A percentile compares a stretch with the other conserved stretches of the same genome.
These are phyloP conservation scores for Eolophus roseicapilla DNA, from an alignment of 2,113 vertebrate species.

Conservation along the genomic window DNA sequence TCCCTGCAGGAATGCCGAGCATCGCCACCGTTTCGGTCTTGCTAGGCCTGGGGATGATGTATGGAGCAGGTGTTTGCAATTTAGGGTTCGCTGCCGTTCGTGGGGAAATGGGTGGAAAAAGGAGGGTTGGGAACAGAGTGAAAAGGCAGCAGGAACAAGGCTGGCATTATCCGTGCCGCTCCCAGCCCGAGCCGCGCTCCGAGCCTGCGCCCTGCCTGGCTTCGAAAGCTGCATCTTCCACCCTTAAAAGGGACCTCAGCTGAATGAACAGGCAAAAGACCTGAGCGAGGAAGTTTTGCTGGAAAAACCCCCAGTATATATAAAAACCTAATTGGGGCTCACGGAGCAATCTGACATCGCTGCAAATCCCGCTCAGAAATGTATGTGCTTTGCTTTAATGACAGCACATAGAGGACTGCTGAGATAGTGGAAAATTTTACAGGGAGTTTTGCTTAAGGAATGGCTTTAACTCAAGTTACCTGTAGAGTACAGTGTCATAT, in stretches of 20 bases:
- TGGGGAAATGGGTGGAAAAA: conserved; percentile 58
- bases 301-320: neutral
- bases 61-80: conserved; percentile 60
- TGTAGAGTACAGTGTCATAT: conserved; percentile 74
- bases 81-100: conserved; percentile 49
- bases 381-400: conserved; percentile 66
- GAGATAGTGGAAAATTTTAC: conserved; percentile 78
- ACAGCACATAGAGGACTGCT: conserved; percentile 74
- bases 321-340: conserved; percentile 55
- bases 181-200: neutral
- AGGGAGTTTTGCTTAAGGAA: conserved; percentile 71
- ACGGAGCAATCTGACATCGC: conserved; percentile 49
- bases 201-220: neutral
- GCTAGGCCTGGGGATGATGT: conserved; percentile 15
- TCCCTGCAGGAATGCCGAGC: neutral
- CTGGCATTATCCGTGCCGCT: conserved; percentile 45
- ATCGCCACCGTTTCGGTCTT: neutral
- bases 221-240: conserved; percentile 24
- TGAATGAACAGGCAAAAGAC: conserved; percentile 58
- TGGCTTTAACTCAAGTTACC: conserved; percentile 79
- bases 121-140: conserved; percentile 47
- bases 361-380: conserved; percentile 62
- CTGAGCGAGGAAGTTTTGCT: conserved; percentile 36
- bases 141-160: conserved; percentile 62
- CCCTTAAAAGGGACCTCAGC: conserved; percentile 44